Percentiles rank a stretch among this genome's conserved stretches.
These are phyloP conservation scores for Ciconia nigra DNA, from an alignment of 2,797 vertebrate genomes.

Conservation along the genomic window DNA sequence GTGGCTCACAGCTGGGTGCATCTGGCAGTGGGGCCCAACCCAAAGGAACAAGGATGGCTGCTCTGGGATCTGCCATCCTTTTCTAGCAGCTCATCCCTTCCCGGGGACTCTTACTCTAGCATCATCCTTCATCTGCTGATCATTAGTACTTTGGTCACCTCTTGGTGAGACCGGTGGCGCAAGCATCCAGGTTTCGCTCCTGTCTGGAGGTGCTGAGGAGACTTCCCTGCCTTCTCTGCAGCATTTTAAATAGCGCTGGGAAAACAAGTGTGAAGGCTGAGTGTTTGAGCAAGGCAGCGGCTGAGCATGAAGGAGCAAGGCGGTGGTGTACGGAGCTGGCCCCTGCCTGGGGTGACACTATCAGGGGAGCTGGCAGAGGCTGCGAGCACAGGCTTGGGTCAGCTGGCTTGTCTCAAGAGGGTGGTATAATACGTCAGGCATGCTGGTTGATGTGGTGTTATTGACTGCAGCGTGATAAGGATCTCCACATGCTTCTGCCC, in stretches of 20 bases:
- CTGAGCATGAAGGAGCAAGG: neutral
- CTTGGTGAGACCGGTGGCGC: fast-evolving
- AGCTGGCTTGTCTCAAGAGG: neutral
- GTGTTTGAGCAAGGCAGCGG: neutral
- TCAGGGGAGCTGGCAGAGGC: fast-evolving
- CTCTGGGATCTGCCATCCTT: neutral
- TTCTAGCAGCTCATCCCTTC: neutral
- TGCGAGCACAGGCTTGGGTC: neutral
- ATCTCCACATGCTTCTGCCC: neutral
- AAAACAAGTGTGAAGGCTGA: fast-evolving
- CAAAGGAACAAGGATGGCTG: neutral
- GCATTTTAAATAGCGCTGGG: neutral
- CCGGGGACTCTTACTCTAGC: neutral
- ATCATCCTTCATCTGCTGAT: neutral
- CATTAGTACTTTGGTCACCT: neutral
- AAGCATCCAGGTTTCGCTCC: neutral
- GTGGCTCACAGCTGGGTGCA: neutral
- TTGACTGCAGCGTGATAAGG: neutral
- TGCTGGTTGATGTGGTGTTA: neutral
- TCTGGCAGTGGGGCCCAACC: neutral
- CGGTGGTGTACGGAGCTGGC: neutral
- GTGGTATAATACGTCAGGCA: neutral
- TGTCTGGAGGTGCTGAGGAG: neutral
- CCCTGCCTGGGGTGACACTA: fast-evolving
- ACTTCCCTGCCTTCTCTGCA: neutral